These are phyloP conservation scores for Karalla daura DNA, from an alignment of 2,797 vertebrate genomes.

Conservation along the genomic window DNA sequence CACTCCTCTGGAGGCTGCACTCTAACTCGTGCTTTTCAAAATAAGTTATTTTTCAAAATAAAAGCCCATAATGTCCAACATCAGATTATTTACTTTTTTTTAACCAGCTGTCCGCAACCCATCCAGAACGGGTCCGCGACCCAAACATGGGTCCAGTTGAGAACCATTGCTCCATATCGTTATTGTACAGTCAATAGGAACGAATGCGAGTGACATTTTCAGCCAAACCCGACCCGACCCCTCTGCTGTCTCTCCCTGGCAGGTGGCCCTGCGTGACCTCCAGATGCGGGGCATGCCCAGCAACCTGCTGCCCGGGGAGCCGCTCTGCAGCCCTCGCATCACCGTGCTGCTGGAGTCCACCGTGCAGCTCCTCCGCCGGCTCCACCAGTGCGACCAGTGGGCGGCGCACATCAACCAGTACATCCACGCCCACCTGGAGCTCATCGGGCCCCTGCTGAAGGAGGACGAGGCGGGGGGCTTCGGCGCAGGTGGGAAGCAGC, in stretches of 20 bases:
- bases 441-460: conserved; percentile 81
- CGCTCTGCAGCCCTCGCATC: conserved; percentile 83
- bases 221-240: background rate
- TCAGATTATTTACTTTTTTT: too few relatives aligned
- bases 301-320: conserved; percentile 85
- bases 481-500: conserved; percentile 61
- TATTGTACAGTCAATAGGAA: too few relatives aligned
- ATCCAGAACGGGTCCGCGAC: too few relatives aligned
- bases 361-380: conserved; percentile 81
- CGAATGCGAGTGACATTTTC: too few relatives aligned
- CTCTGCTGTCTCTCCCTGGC: conserved; percentile 24
- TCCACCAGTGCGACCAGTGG: conserved; percentile 84
- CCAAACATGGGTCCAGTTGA: too few relatives aligned
- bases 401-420: conserved; percentile 82
- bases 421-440: conserved; percentile 82
- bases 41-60: too few relatives aligned
- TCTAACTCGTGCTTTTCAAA: too few relatives aligned
- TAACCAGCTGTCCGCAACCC: too few relatives aligned
- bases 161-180: too few relatives aligned
- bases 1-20: too few relatives aligned
- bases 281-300: conserved; percentile 87
- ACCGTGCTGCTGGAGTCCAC: conserved; percentile 84
- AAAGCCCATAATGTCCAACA: too few relatives aligned
- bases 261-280: conserved; percentile 86
- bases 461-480: conserved; percentile 66